Evolutionary conservation across 2,113 vertebrate species (phyloP).

Genomic region (Salvelinus namaycush): DNA sequence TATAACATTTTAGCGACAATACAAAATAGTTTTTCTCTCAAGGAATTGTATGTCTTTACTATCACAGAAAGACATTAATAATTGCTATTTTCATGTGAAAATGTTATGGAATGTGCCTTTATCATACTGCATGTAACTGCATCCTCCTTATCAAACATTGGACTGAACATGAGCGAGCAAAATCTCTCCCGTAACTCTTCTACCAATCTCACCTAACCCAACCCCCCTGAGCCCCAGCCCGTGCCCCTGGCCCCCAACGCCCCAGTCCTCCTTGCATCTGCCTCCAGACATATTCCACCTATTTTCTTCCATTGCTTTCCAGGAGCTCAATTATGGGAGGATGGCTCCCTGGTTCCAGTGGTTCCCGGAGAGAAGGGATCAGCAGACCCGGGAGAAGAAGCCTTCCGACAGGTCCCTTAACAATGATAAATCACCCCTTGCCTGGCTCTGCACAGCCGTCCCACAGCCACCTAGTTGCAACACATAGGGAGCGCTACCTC

Average conservation of each 20-base stretch:
- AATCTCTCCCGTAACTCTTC: background rate
- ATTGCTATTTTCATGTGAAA: too few species aligned
- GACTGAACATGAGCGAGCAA: background rate
- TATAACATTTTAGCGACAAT: too few species aligned
- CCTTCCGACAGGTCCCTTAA: conserved; percentile 77
- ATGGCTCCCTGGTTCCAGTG: conserved; percentile 50
- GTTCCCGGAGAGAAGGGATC: conserved; percentile 54
- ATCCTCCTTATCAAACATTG: background rate
- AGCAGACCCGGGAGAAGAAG: conserved; percentile 72
- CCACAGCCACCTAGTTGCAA: background rate
- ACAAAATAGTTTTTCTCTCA: too few species aligned
- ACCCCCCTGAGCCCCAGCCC: background rate
- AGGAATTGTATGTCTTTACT: too few species aligned
- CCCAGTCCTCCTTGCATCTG: conserved; percentile 37
- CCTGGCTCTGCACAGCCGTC: background rate
- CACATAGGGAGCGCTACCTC: too few species aligned
- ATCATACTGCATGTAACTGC: too few species aligned
- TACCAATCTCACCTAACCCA: background rate
- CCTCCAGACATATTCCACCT: conserved; percentile 35
- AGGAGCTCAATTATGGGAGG: conserved; percentile 73
- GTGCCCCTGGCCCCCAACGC: conserved; percentile 11
- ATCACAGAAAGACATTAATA: too few species aligned
- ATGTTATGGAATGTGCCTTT: too few species aligned
- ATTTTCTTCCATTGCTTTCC: conserved; percentile 34
- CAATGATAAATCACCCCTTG: conserved; percentile 77